phyloP scores from a whole-genome alignment of 2,797 vertebrate genomes.

The Eulemur mongoz region DNA sequence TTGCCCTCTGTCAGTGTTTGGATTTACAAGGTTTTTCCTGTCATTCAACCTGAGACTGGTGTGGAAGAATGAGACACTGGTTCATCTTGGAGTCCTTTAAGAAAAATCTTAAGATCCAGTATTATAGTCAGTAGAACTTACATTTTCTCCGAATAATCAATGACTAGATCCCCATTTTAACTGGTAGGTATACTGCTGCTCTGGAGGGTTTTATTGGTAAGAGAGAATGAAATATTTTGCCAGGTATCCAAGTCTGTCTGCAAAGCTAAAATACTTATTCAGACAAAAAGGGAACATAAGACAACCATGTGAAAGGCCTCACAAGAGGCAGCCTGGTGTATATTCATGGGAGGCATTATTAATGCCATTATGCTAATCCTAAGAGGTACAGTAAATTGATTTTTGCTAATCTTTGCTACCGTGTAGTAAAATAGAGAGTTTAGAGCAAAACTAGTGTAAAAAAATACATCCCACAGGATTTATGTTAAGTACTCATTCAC shows the following conservation, averaged over 20 bases:
- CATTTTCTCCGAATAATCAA: conserved; percentile 9
- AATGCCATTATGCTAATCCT: background rate
- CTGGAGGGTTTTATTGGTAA: background rate
- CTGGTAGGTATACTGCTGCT: background rate
- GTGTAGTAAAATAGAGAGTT: background rate
- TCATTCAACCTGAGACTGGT: conserved; percentile 52
- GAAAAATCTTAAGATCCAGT: background rate
- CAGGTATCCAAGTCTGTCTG: background rate
- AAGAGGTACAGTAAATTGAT: background rate
- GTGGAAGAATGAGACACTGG: background rate
- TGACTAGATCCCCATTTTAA: background rate
- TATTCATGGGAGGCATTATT: background rate
- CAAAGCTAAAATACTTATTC: conserved; percentile 40
- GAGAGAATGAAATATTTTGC: background rate
- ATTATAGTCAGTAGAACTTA: background rate
- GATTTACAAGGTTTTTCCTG: conserved; percentile 61
- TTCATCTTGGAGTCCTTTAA: background rate
- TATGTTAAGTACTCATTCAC: background rate
- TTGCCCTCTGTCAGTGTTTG: background rate
- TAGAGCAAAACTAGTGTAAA: conserved; percentile 3
- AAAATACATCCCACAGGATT: background rate
- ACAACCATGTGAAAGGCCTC: background rate
- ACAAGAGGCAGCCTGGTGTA: background rate
- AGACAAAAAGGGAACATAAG: background rate
- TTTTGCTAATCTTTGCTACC: conserved; percentile 28